Evolutionary conservation across 2,888 invertebrate genomes (phyloP).

Genomic region (Colletes collaris): DNA sequence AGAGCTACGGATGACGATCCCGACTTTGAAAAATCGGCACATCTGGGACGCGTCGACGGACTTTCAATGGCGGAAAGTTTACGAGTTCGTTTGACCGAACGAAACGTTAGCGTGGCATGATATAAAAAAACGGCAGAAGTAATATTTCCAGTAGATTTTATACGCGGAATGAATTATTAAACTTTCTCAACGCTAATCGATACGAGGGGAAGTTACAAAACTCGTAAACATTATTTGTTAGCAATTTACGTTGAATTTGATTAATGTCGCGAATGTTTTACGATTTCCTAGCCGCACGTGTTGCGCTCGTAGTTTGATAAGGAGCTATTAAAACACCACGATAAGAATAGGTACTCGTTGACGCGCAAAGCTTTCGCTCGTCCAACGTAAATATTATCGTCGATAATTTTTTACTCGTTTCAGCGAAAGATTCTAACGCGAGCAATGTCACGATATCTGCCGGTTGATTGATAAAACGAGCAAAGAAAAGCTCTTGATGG

Average conservation of each 20-base stretch:
- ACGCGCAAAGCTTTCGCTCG: not conserved
- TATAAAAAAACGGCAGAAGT: no score
- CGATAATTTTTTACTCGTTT: no score
- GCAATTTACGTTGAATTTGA: no score
- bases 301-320: slow-evolving; percentile 1
- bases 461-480: not conserved
- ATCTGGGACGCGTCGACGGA: not conserved
- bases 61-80: not conserved
- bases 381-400: not conserved
- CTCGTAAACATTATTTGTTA: no score
- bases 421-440: not conserved
- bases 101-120: no score
- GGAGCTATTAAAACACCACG: slow-evolving; percentile 2
- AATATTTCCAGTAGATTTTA: no score
- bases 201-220: no score
- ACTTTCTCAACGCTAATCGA: no score
- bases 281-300: not conserved
- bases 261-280: not conserved
- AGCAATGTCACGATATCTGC: not conserved
- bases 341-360: slow-evolving; percentile 5
- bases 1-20: not conserved
- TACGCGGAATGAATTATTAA: no score
- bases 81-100: no score
- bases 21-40: no score
- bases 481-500: not conserved